These are phyloP conservation scores for Leptinotarsa rubiginosa DNA, from an alignment of 2,888 invertebrate genomes.

Conservation along the genomic window DNA sequence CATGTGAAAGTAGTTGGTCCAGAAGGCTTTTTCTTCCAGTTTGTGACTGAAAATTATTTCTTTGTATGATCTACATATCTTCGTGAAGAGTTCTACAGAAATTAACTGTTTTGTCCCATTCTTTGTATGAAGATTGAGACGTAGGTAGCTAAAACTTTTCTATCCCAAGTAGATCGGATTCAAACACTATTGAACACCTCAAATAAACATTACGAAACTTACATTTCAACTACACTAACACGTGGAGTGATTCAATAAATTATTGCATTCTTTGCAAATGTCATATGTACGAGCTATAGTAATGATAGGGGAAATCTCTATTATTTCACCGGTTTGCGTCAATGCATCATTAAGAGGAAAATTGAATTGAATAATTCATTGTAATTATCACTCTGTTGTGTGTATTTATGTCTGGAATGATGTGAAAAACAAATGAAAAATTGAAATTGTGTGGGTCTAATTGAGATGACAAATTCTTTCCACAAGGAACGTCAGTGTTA, in stretches of 20 bases:
- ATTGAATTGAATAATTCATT: conserved; percentile 2
- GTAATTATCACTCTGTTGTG: background rate
- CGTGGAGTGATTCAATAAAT: background rate
- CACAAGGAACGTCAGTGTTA: too few species aligned
- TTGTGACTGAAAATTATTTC: too few species aligned
- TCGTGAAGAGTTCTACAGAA: too few species aligned
- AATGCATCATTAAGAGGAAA: conserved; percentile 2
- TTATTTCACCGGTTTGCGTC: conserved; percentile 6
- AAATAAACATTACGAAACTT: too few species aligned
- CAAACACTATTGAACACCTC: too few species aligned
- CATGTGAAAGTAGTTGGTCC: too few species aligned
- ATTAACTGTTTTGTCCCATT: too few species aligned
- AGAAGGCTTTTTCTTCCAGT: too few species aligned
- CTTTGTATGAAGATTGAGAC: too few species aligned
- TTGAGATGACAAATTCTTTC: background rate
- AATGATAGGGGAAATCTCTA: conserved; percentile 6
- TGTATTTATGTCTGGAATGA: background rate
- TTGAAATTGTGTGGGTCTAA: background rate
- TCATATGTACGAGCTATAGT: background rate
- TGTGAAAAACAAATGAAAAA: background rate
- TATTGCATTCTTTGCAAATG: background rate
- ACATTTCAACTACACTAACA: background rate
- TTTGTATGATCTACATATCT: too few species aligned
- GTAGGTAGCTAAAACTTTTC: too few species aligned
- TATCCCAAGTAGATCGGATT: too few species aligned